Percentiles rank a stretch among this genome's conserved stretches.
Evolutionary conservation across 2,888 invertebrate species (phyloP).

Genomic region (Hydroisotoma schaefferi): DNA sequence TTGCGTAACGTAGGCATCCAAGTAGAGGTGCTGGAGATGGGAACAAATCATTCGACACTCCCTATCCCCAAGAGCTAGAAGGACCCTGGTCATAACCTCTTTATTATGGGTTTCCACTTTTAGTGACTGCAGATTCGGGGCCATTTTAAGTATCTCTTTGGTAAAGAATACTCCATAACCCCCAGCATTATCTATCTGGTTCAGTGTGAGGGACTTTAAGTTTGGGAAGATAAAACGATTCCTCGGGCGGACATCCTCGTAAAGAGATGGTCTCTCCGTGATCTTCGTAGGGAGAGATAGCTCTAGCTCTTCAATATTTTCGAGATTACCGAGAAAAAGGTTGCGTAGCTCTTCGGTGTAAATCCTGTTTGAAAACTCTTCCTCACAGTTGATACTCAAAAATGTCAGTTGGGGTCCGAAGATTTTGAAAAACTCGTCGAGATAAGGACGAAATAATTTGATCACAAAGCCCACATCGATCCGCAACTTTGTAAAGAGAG

Average conservation of each 20-base stretch:
- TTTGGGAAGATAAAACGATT: conserved; percentile 17
- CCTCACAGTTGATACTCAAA: conserved; percentile 30
- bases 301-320: conserved; percentile 25
- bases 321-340: conserved; percentile 24
- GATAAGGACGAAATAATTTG: conserved; percentile 19
- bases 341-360: conserved; percentile 34
- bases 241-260: conserved; percentile 21
- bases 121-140: conserved; percentile 23
- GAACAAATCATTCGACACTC: conserved; percentile 22
- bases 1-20: conserved; percentile 33
- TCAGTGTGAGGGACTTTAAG: conserved; percentile 17
- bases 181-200: conserved; percentile 30
- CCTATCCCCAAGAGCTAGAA: conserved; percentile 26
- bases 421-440: conserved; percentile 22
- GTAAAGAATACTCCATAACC: conserved; percentile 31
- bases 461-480: conserved; percentile 30
- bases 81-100: conserved; percentile 30
- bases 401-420: conserved; percentile 21
- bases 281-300: conserved; percentile 34
- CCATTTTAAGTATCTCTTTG: conserved; percentile 25
- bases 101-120: conserved; percentile 29
- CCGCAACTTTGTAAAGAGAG: conserved; percentile 23
- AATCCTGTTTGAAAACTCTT: conserved; percentile 28
- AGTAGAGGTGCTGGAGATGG: conserved; percentile 26
- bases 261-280: conserved; percentile 28